phyloP scores from a whole-genome alignment of 2,797 vertebrate species.

The Hybognathus amarus region DNA sequence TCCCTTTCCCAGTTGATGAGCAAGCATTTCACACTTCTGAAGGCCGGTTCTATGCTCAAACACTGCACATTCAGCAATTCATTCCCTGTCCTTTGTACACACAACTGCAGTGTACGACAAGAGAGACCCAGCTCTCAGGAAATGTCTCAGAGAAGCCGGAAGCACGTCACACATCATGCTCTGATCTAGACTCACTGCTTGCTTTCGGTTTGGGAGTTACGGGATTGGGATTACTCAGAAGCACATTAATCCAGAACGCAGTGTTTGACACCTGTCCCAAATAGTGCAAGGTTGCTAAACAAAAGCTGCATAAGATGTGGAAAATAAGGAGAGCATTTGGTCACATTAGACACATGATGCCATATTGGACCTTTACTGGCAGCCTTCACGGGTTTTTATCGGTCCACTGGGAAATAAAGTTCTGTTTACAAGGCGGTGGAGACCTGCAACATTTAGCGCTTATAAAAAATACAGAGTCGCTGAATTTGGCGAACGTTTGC shows the following conservation, averaged over 20 bases:
- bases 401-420: conserved; percentile 15
- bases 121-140: conserved; percentile 51
- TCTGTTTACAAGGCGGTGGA: conserved; percentile 14
- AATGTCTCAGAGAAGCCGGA: conserved; percentile 23
- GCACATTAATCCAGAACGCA: background rate
- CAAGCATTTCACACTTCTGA: conserved; percentile 78
- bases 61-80: conserved; percentile 80
- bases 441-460: background rate
- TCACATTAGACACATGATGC: background rate
- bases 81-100: conserved; percentile 71
- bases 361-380: background rate
- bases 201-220: background rate
- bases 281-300: background rate
- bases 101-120: conserved; percentile 72
- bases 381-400: conserved; percentile 26
- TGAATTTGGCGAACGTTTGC: conserved; percentile 3
- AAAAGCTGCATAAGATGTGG: background rate
- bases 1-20: conserved; percentile 68
- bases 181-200: conserved; percentile 4
- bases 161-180: conserved; percentile 19
- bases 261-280: background rate
- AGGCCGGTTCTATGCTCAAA: conserved; percentile 76
- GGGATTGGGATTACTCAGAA: background rate
- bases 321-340: background rate
- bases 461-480: background rate